A percentile compares a stretch with the other conserved stretches of the same genome.
phyloP scores from a whole-genome alignment of 2,113 vertebrate species.

The Chunga burmeisteri region DNA sequence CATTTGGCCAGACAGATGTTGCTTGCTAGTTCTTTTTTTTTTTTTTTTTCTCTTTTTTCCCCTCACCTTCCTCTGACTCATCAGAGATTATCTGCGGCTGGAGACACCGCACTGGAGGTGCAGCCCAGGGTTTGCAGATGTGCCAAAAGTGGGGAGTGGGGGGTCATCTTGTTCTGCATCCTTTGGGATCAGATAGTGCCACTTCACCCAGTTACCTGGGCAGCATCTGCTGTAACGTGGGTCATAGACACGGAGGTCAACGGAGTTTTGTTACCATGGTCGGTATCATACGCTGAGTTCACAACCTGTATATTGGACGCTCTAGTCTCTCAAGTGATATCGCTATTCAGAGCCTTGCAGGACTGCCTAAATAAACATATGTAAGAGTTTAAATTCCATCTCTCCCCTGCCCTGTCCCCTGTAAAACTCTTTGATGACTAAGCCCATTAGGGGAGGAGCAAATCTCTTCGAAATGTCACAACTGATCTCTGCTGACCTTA shows the following conservation, averaged over 20 bases:
- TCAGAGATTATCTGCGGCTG: neutral
- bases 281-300: fast-evolving
- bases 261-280: neutral
- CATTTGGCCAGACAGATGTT: neutral
- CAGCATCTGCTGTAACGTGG: neutral
- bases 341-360: neutral
- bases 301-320: fast-evolving
- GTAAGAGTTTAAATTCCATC: neutral
- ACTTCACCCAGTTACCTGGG: neutral
- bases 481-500: constrained; percentile 79
- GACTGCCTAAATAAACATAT: neutral
- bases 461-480: constrained; percentile 70
- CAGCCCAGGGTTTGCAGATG: neutral
- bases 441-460: constrained; percentile 60
- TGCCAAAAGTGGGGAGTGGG: neutral
- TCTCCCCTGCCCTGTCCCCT: constrained; percentile 5
- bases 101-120: fast-evolving
- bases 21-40: neutral
- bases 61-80: neutral
- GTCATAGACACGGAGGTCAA: fast-evolving
- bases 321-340: neutral
- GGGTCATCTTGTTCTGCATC: neutral
- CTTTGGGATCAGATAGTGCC: neutral
- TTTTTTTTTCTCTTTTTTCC: neutral
- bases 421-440: constrained; percentile 57